Base-by-base conservation (phyloP, 1,140 invertebrate species). In the Ceratosolen fusciceps region DNA sequence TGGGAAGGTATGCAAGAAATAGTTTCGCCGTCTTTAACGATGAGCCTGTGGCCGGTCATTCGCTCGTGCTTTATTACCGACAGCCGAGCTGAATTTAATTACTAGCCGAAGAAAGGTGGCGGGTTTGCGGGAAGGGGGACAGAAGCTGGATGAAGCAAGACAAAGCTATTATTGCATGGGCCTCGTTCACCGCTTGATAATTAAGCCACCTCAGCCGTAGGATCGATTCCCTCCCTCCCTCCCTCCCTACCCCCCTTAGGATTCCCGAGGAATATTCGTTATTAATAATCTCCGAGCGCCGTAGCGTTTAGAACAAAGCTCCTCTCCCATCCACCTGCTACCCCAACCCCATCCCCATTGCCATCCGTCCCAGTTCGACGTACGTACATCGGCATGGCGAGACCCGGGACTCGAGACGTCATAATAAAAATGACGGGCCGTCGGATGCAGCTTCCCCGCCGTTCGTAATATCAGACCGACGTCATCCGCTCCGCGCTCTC, bases 51-150 rank as follows among this genome's bases (percentile, higher is more conserved):
- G 31, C 29, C 31, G 26, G 34, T 37, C 58, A 39, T 21, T 10
- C 74, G 49, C n/a, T n/a, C 65, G 37, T 73, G 31, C 74, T 80
- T 82, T 80, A 80, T 75, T 74, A 24, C 72, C 37, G 19, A 16
- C 74, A 60, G 67, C 60, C 73, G 56, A 72, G 49, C 74, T 56
- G 77, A 47, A 80, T 82, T 82, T 82, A 82, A 82, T 82, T 82
- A 80, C 81, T 81, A 39, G 58, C 19, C 39, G n/a, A 56, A 47
- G 74, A 62, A 31, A 49, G n/a, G n/a, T n/a, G n/a, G 49, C 3
- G 62, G 58, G 49, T 29, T 37, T 74, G 34, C 9, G 39, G 34
- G 39, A 31, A 9, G 31, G 8, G 60, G 58, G 9, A 1, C 4
- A 34, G 49, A 16, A 19, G 62, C 9, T 3, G 5, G n/a, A 54